A percentile compares a stretch with the other conserved stretches of the same genome.
These are phyloP conservation scores for Pelagia noctiluca DNA, from an alignment of 30 jellyfish, hydroid and myxozoan genomes.

Conservation along the genomic window DNA sequence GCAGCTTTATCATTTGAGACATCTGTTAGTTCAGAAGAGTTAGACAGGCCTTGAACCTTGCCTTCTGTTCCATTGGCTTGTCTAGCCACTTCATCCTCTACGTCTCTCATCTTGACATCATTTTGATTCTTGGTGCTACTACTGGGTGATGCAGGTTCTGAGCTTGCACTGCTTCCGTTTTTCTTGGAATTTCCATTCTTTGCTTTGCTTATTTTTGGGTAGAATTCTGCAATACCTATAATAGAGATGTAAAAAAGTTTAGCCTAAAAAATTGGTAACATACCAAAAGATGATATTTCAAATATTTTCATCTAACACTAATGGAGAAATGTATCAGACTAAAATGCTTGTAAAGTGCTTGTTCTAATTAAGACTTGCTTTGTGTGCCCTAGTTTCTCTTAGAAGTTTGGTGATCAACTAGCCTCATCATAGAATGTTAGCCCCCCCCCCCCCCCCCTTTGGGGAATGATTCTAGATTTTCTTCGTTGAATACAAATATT, in stretches of 20 bases:
- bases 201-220: slow-evolving; percentile 43
- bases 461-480: neutral
- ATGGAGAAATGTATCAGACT: neutral
- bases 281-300: neutral
- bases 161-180: neutral
- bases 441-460: too few relatives aligned
- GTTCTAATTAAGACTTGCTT: neutral
- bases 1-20: too few relatives aligned
- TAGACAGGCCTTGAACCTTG: too few relatives aligned
- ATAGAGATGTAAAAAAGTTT: neutral
- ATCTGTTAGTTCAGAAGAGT: too few relatives aligned
- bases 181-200: neutral
- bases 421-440: neutral
- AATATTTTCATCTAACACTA: too few relatives aligned
- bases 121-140: too few relatives aligned
- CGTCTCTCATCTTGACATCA: too few relatives aligned
- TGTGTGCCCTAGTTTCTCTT: neutral
- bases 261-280: neutral
- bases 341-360: neutral
- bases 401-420: neutral
- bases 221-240: slow-evolving; percentile 57
- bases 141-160: neutral
- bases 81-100: too few relatives aligned
- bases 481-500: too few relatives aligned
- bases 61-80: too few relatives aligned